phyloP scores from a whole-genome alignment of 1,140 invertebrate genomes.

The Harpegnathos saltator region DNA sequence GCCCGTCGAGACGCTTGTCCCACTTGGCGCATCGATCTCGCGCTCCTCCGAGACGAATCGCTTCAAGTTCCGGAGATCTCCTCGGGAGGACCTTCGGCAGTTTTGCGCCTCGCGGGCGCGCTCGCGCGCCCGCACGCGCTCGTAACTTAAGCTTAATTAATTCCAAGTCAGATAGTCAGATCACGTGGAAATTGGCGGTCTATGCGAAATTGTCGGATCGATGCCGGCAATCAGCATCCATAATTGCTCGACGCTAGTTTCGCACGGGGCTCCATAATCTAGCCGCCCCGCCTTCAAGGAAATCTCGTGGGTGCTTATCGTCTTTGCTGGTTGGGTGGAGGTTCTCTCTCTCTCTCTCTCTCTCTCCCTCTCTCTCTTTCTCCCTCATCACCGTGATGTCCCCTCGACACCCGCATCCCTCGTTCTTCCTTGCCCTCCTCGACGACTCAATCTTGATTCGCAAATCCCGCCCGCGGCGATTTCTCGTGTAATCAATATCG shows the following conservation, averaged over 20 bases:
- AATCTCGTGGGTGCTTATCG: slow-evolving; percentile 39
- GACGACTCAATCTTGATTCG: slow-evolving; percentile 52
- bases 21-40: background rate
- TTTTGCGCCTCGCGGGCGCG: slow-evolving; percentile 67
- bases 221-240: slow-evolving; percentile 71
- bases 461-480: slow-evolving; percentile 62
- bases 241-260: slow-evolving; percentile 64
- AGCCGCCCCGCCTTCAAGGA: slow-evolving; percentile 10
- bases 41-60: slow-evolving; percentile 16
- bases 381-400: background rate
- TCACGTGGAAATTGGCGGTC: slow-evolving; percentile 73
- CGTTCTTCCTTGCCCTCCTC: slow-evolving; percentile 24
- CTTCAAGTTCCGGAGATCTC: slow-evolving; percentile 24
- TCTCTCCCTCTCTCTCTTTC: background rate
- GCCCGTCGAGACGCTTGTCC: background rate
- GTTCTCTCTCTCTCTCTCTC: background rate
- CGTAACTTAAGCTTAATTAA: slow-evolving; percentile 78
- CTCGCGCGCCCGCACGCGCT: no score
- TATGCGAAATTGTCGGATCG: slow-evolving; percentile 72
- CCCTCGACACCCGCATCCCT: background rate
- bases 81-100: slow-evolving; percentile 7
- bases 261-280: slow-evolving; percentile 13
- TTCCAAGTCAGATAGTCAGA: slow-evolving; percentile 64
- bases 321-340: slow-evolving; percentile 34
- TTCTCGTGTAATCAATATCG: slow-evolving; percentile 67